Evolutionary conservation across 2,888 invertebrate genomes (phyloP).

Genomic region (Molanna angustata): DNA sequence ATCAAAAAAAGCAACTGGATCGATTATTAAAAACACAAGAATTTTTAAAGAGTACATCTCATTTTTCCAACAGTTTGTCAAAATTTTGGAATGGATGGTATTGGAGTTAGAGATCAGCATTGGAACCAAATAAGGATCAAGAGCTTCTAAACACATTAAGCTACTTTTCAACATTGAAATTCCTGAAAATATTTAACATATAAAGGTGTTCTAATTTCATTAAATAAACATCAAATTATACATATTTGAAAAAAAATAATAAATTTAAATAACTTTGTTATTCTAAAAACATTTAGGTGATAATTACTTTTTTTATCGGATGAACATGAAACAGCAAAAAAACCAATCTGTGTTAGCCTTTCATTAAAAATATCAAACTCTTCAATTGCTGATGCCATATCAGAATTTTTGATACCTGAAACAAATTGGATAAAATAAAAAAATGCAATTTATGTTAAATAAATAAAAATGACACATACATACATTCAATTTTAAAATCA

Average conservation of each 20-base stretch:
- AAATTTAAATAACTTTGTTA: conserved; percentile 4
- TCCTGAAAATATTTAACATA: conserved; percentile 48
- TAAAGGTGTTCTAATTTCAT: neutral
- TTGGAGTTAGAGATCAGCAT: conserved; percentile 54
- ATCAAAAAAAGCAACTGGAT: conserved; percentile 66
- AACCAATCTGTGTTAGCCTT: conserved; percentile 64
- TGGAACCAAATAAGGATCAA: conserved; percentile 66
- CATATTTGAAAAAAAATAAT: conserved; percentile 1
- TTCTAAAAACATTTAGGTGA: conserved; percentile 6
- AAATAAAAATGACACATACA: too few relatives aligned
- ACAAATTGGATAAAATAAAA: neutral
- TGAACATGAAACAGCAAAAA: conserved; percentile 66
- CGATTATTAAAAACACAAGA: conserved; percentile 63
- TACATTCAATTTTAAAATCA: too few relatives aligned
- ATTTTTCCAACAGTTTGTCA: conserved; percentile 58
- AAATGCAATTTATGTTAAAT: neutral
- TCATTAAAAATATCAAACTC: conserved; percentile 68
- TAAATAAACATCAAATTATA: neutral
- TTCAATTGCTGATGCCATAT: too few relatives aligned
- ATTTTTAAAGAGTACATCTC: conserved; percentile 58
- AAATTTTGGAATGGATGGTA: conserved; percentile 50
- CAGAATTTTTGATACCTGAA: neutral
- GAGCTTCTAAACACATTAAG: conserved; percentile 64
- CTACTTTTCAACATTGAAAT: conserved; percentile 60
- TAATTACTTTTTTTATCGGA: conserved; percentile 46